Evolutionary conservation across 1,140 invertebrate genomes (phyloP).

Genomic region (Sarcophaga peregrina): DNA sequence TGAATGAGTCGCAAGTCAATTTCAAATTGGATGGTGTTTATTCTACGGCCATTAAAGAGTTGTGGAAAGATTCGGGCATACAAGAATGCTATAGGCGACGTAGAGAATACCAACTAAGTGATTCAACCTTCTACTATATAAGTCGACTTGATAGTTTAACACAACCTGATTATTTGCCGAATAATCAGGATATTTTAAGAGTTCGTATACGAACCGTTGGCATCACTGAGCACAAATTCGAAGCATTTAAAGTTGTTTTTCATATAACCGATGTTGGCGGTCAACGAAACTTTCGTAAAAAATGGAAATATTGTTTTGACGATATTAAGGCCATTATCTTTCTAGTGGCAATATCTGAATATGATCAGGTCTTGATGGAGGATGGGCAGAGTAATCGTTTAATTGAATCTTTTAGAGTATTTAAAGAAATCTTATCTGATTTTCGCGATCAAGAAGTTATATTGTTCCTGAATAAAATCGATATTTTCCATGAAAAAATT

Average conservation of each 20-base stretch:
- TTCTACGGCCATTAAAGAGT: constrained; percentile 87
- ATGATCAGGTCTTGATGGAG: constrained; percentile 97
- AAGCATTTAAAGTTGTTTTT: constrained; percentile 97
- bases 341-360: constrained; percentile 95
- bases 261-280: constrained; percentile 98
- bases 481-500: constrained; percentile 94
- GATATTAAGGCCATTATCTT: constrained; percentile 98
- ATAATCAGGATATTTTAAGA: constrained; percentile 97
- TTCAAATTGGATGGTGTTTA: constrained; percentile 89
- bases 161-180: constrained; percentile 89
- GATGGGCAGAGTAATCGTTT: constrained; percentile 71
- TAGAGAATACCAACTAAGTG: constrained; percentile 93
- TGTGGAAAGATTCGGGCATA: constrained; percentile 90
- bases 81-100: constrained; percentile 93
- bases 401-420: constrained; percentile 1
- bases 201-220: constrained; percentile 96
- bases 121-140: constrained; percentile 91
- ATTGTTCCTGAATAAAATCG: constrained; percentile 94
- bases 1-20: constrained; percentile 91
- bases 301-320: constrained; percentile 99
- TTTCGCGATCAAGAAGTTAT: constrained; percentile 78
- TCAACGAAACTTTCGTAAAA: constrained; percentile 96
- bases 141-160: constrained; percentile 84
- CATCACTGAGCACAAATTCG: constrained; percentile 98
- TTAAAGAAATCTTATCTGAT: not conserved